These are phyloP conservation scores for Aphelinus atriplicis DNA, from an alignment of 1,140 invertebrate genomes.

Conservation along the genomic window DNA sequence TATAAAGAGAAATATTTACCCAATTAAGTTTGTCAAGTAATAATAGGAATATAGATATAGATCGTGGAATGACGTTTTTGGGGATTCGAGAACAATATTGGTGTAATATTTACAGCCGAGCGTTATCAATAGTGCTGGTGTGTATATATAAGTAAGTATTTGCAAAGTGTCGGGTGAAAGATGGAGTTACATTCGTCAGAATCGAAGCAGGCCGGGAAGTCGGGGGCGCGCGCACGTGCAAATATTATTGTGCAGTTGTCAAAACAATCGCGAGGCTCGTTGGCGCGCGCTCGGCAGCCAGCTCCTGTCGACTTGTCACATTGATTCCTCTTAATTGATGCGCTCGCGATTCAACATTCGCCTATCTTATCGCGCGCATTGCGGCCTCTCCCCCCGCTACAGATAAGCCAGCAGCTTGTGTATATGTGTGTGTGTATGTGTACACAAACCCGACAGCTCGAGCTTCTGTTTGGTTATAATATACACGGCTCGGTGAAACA, in stretches of 20 bases:
- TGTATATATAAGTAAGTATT: too few species aligned
- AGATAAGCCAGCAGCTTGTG: slow-evolving; percentile 6
- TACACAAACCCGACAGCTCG: too few species aligned
- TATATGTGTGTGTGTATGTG: neutral
- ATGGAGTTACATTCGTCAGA: too few species aligned
- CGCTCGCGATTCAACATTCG: neutral
- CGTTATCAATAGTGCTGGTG: too few species aligned
- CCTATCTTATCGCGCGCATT: slow-evolving; percentile 7
- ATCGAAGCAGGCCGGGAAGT: neutral
- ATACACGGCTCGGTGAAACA: neutral
- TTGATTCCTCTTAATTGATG: slow-evolving; percentile 25
- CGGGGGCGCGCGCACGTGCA: neutral
- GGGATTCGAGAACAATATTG: too few species aligned
- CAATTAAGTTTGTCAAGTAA: too few species aligned
- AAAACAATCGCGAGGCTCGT: slow-evolving; percentile 1
- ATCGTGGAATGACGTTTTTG: too few species aligned
- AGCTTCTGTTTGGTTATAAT: neutral
- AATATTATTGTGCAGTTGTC: slow-evolving; percentile 14
- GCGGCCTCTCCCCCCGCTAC: neutral
- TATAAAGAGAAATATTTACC: too few species aligned
- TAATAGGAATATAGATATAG: too few species aligned
- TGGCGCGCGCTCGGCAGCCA: neutral
- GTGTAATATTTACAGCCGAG: too few species aligned
- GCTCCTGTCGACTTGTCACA: neutral
- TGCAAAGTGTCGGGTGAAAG: too few species aligned